Conservation (phyloP, 2,113 vertebrate genomes). For the Lophochroa leadbeateri region DNA sequence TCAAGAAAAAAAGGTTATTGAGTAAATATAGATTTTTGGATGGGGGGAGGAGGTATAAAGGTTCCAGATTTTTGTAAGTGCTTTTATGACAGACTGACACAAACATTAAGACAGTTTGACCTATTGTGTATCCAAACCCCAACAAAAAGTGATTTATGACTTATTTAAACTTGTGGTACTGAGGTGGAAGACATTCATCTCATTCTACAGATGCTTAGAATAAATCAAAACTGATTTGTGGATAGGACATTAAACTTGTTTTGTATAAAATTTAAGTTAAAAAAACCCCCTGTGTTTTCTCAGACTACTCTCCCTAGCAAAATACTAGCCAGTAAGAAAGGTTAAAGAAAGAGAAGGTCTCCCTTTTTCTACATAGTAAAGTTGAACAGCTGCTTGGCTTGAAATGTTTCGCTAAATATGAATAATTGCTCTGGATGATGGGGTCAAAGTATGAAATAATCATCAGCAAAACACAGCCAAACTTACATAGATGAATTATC, state of each 20-base stretch:
- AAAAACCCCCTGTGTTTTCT: neutral
- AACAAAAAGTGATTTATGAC: slow-evolving; percentile 28
- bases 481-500: neutral
- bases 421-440: neutral
- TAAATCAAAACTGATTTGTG: slow-evolving; percentile 42
- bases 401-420: slow-evolving; percentile 18
- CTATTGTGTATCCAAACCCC: slow-evolving; percentile 1
- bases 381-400: neutral
- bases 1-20: slow-evolving; percentile 40
- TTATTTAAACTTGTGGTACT: slow-evolving; percentile 48
- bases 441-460: slow-evolving; percentile 23
- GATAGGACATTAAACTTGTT: neutral
- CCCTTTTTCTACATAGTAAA: neutral
- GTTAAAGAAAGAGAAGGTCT: neutral
- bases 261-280: neutral
- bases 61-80: slow-evolving; percentile 25
- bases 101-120: slow-evolving; percentile 53
- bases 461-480: neutral
- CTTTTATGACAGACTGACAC: slow-evolving; percentile 37
- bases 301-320: neutral
- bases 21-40: slow-evolving; percentile 55
- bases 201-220: neutral
- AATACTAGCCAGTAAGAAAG: neutral
- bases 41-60: neutral
- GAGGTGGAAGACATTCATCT: slow-evolving; percentile 42